Evolutionary conservation across 2,888 invertebrate species (phyloP), one percentile per base, ranked within the genome.

Genomic region (Rotaria socialis): DNA sequence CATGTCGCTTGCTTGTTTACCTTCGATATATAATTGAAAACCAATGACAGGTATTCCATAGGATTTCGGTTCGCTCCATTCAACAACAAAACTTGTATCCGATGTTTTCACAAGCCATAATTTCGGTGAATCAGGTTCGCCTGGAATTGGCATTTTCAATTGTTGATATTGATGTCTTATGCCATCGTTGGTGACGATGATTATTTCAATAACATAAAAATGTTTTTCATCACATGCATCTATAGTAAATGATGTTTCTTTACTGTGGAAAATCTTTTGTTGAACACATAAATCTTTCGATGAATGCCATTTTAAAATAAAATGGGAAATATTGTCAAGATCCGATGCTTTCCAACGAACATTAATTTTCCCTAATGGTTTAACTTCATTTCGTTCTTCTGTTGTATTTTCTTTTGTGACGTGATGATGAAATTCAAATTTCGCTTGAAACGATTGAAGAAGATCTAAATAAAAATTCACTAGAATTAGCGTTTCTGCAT

Each of bases 11-110:
- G 80, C 80, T 80, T 80, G 41, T 47, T 80, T 80, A 6, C 80
- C 80, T 80, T 47, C 80, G 19, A 80, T 80, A n/a, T 47, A 80
- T 14, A 80, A 80, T 47, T 80, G 80, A 47, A 80, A 80, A n/a
- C 80, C 80, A 80, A 80, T 80, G n/a, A 80, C n/a, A 24, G 80
- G 80, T 43, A 80, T 80, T 24, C 80, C 80, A n/a, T 89, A 90
- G 47, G 90, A 87, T 74, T 89, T 88, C 22, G 91, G 91, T 88
- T 91, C 91, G 14, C 90, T 90, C 91, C 91, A 91, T 87, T 91
- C 90, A 58, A 91, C 89, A 43, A 89, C 89, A 88, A 91, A 90
- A 88, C 90, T 90, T 85, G 90, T 89, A 10, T 89, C 88, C 52
- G 89, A 89, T 60, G 89, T 88, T 27, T 90, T 89, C 75, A 89